A percentile compares a stretch with the other conserved stretches of the same genome.
Evolutionary conservation across 2,888 invertebrate genomes (phyloP).

Genomic region (Drosophila cyrtoloma): DNA sequence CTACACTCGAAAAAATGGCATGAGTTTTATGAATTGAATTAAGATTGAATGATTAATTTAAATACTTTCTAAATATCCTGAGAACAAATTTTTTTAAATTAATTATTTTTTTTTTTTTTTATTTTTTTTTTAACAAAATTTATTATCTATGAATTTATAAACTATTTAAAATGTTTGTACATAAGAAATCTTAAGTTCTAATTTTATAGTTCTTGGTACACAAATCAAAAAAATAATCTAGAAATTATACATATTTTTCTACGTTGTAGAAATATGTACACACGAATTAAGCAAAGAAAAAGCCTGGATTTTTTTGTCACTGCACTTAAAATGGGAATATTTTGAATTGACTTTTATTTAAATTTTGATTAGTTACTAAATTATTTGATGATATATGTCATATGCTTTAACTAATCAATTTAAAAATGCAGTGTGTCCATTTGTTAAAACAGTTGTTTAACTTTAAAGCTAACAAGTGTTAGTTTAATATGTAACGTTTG

Average conservation of each 20-base stretch:
- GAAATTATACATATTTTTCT: not conserved
- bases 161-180: not conserved
- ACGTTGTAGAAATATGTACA: fast-evolving
- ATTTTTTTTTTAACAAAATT: not conserved
- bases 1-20: not conserved
- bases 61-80: not conserved
- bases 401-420: not conserved
- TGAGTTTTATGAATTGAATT: not conserved
- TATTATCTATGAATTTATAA: not conserved
- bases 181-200: not conserved
- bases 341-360: not conserved
- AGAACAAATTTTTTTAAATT: not conserved
- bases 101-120: not conserved
- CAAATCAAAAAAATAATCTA: not conserved
- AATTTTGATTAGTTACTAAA: not conserved
- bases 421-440: not conserved
- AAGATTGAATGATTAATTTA: not conserved
- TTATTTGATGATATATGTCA: not conserved
- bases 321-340: not conserved
- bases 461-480: too few relatives aligned
- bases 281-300: not conserved
- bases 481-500: too few relatives aligned
- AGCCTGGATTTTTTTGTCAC: not conserved
- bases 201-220: not conserved
- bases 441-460: not conserved